Conservation (phyloP, 92 coral and sea anemone genomes). For the Parazoanthus atlanticus region DNA sequence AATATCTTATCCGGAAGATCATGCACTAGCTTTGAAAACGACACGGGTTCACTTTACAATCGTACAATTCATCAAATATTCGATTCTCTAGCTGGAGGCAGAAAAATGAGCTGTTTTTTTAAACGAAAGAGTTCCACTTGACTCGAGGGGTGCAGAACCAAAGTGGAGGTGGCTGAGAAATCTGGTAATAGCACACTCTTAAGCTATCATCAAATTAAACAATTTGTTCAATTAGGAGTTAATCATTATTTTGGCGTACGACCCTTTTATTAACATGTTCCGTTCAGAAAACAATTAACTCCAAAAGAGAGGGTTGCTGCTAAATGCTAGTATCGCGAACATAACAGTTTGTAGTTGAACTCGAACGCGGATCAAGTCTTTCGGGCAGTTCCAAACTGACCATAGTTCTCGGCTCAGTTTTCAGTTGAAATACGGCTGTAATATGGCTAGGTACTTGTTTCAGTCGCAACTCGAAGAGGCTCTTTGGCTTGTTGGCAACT, state of each 20-base stretch:
- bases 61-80: constrained; percentile 25
- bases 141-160: neutral
- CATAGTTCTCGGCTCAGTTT: neutral
- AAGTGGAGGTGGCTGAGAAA: neutral
- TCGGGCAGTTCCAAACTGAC: neutral
- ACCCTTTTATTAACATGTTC: neutral
- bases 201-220: constrained; percentile 41
- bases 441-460: too few relatives aligned
- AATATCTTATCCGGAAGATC: constrained; percentile 40
- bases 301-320: neutral
- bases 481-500: too few relatives aligned
- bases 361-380: neutral
- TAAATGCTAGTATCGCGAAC: neutral
- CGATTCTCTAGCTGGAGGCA: neutral
- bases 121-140: constrained; percentile 19
- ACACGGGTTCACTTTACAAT: constrained; percentile 19
- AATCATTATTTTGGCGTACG: constrained; percentile 9
- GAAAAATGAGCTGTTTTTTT: neutral
- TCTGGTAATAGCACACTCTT: neutral
- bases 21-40: constrained; percentile 23
- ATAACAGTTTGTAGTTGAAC: neutral
- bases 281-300: neutral
- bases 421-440: neutral
- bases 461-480: too few relatives aligned
- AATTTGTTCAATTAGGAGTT: constrained; percentile 45